These are phyloP conservation scores for Anastatus disparis DNA, from an alignment of 1,140 invertebrate genomes.

Conservation along the genomic window DNA sequence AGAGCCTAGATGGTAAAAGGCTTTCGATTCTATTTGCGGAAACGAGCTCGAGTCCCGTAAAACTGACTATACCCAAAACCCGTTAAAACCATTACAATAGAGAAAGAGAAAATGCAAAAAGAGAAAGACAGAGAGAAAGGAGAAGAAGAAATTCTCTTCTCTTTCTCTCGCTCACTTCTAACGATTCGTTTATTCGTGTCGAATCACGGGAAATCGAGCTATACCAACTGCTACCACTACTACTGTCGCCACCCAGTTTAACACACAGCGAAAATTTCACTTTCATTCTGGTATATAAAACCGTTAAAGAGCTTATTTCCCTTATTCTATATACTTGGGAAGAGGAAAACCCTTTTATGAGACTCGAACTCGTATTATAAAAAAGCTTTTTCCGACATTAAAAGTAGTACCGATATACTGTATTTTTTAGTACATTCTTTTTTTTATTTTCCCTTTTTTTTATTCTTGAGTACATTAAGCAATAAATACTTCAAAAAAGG, in stretches of 20 bases:
- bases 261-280: neutral
- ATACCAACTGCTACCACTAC: conserved; percentile 7
- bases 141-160: no score
- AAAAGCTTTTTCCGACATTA: conserved; percentile 2
- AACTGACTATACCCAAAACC: conserved; percentile 6
- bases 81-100: no score
- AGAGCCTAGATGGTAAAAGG: no score
- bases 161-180: no score
- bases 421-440: neutral
- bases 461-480: neutral
- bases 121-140: no score
- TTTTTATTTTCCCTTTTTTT: neutral
- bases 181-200: conserved; percentile 20
- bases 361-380: neutral
- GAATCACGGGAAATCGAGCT: conserved; percentile 13
- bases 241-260: neutral
- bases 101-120: no score
- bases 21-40: conserved; percentile 34
- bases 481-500: conserved; percentile 13
- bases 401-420: conserved; percentile 9
- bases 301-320: conserved; percentile 33
- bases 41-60: conserved; percentile 26
- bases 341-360: no score
- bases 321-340: no score
- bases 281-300: conserved; percentile 16